A percentile compares a stretch with the other conserved stretches of the same genome.
These are phyloP conservation scores for Mormoops blainvillei DNA, from an alignment of 2,113 vertebrate species.

Conservation along the genomic window DNA sequence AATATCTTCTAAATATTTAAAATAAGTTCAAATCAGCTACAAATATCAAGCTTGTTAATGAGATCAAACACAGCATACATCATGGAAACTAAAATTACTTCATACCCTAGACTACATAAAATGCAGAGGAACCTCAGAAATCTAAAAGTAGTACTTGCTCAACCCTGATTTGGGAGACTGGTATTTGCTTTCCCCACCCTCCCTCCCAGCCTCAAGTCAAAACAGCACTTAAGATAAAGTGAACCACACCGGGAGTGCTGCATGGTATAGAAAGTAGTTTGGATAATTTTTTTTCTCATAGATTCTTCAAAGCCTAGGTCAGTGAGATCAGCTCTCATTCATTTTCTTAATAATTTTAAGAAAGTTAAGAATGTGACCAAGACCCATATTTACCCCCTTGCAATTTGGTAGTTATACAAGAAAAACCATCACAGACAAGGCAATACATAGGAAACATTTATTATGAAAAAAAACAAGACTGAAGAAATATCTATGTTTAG, in stretches of 20 bases:
- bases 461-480: background rate
- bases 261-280: background rate
- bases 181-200: background rate
- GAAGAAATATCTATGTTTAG: constrained; percentile 16
- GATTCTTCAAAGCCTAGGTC: background rate
- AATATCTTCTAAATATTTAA: constrained; percentile 23
- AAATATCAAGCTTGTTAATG: background rate
- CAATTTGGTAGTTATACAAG: background rate
- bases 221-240: background rate
- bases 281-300: background rate
- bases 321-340: background rate
- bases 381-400: background rate
- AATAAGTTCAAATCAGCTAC: background rate
- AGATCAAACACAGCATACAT: background rate
- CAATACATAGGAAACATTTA: background rate
- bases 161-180: background rate
- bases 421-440: background rate
- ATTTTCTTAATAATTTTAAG: background rate
- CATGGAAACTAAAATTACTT: background rate
- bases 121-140: background rate
- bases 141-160: background rate
- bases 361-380: background rate
- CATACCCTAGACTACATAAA: background rate
- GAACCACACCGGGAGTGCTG: background rate
- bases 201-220: background rate